Evolutionary conservation across 2,113 vertebrate genomes (phyloP).

Genomic region (Vulpes vulpes): DNA sequence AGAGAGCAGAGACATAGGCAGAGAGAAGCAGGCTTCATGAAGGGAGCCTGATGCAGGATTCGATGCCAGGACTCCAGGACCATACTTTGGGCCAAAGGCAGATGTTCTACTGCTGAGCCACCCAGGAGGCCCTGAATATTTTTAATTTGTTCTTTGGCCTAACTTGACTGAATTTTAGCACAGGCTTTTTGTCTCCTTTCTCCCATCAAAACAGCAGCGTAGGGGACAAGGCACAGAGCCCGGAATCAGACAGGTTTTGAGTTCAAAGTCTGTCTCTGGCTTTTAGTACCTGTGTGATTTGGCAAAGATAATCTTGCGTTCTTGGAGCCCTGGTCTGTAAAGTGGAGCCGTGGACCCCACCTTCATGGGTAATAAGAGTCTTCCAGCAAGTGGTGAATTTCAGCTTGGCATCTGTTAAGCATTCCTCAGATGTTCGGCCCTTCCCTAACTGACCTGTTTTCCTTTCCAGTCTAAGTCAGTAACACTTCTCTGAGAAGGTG

Average conservation of each 20-base stretch:
- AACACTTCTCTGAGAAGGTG: not conserved
- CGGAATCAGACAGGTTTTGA: not conserved
- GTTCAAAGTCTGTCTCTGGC: not conserved
- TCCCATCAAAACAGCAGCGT: not conserved
- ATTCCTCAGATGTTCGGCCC: not conserved
- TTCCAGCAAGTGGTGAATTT: not conserved
- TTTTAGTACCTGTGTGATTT: not conserved
- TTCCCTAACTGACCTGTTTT: not conserved
- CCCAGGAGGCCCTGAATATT: not conserved
- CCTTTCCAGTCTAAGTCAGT: not conserved
- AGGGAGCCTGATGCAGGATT: not conserved
- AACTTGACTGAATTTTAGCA: not conserved
- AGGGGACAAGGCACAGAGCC: not conserved
- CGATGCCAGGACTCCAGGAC: not conserved
- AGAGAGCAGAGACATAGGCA: not conserved
- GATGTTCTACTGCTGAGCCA: not conserved
- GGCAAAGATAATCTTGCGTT: not conserved
- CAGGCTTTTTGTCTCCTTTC: not conserved
- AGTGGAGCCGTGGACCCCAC: fast-evolving
- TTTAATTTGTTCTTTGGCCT: not conserved
- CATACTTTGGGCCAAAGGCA: not conserved
- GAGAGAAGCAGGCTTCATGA: not conserved
- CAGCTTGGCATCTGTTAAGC: not conserved
- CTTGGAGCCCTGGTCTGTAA: not conserved
- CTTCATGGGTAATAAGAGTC: not conserved